These are phyloP conservation scores for Magallana nippona DNA, from an alignment of 2,888 invertebrate species.

Conservation along the genomic window DNA sequence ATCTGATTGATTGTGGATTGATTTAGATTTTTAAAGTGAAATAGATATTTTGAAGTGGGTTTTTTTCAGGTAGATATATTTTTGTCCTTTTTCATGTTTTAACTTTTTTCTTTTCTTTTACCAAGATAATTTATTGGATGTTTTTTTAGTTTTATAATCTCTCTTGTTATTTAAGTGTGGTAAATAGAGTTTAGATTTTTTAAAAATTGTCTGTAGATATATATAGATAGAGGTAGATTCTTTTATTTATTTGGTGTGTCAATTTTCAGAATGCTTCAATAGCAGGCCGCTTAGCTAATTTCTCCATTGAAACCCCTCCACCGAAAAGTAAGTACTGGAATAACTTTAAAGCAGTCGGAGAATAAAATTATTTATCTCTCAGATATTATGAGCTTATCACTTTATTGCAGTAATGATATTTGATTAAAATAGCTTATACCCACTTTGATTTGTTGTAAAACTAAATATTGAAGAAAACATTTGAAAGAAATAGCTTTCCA, in stretches of 20 bases:
- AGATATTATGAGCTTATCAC: no score
- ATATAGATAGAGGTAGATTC: not conserved
- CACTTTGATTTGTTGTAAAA: no score
- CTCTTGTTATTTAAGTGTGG: no score
- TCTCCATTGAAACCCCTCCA: conserved; percentile 40
- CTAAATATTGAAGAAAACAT: no score
- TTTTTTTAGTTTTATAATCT: no score
- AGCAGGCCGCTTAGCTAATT: conserved; percentile 39
- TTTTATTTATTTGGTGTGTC: not conserved
- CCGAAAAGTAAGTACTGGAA: not conserved
- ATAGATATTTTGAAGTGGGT: not conserved
- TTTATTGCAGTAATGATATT: no score
- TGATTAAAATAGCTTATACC: no score
- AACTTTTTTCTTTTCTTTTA: no score
- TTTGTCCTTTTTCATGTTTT: not conserved
- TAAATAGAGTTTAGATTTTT: no score
- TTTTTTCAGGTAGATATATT: not conserved
- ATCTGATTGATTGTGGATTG: not conserved
- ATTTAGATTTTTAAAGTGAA: not conserved
- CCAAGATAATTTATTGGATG: no score
- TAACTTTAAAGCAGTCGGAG: not conserved
- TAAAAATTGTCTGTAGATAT: not conserved
- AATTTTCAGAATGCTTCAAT: conserved; percentile 45
- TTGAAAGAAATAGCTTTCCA: no score
- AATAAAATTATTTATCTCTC: no score